Evolutionary conservation across 2,797 vertebrate genomes (phyloP).

Genomic region (Phaenicophaeus curvirostris): DNA sequence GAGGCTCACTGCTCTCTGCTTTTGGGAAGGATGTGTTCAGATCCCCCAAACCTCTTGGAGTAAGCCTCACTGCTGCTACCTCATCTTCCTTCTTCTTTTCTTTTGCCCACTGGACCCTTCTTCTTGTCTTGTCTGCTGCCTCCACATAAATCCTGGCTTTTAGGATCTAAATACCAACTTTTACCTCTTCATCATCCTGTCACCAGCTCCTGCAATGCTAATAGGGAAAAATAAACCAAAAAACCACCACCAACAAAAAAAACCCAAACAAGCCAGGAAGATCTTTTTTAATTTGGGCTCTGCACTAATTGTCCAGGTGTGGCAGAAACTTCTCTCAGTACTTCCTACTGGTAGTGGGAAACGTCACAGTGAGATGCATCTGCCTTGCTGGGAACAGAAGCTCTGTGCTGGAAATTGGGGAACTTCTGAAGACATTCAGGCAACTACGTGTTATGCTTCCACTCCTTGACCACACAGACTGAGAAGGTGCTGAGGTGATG

Average conservation of each 20-base stretch:
- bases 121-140: accelerated
- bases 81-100: neutral
- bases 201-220: neutral
- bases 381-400: neutral
- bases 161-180: neutral
- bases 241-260: too few relatives aligned
- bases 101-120: neutral
- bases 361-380: neutral
- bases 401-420: neutral
- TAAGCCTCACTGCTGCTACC: neutral
- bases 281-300: neutral
- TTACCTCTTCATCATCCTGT: neutral
- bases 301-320: neutral
- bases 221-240: too few relatives aligned
- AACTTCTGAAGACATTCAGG: neutral
- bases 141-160: neutral
- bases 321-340: neutral
- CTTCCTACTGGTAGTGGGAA: neutral
- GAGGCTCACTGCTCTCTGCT: neutral
- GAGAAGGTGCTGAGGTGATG: neutral
- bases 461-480: neutral
- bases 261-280: neutral
- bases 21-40: neutral
- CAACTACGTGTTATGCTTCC: neutral
- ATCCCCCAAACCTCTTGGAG: neutral